A percentile compares a stretch with the other conserved stretches of the same genome.
phyloP scores from a whole-genome alignment of 2,888 invertebrate genomes.

The Baccha elongata region DNA sequence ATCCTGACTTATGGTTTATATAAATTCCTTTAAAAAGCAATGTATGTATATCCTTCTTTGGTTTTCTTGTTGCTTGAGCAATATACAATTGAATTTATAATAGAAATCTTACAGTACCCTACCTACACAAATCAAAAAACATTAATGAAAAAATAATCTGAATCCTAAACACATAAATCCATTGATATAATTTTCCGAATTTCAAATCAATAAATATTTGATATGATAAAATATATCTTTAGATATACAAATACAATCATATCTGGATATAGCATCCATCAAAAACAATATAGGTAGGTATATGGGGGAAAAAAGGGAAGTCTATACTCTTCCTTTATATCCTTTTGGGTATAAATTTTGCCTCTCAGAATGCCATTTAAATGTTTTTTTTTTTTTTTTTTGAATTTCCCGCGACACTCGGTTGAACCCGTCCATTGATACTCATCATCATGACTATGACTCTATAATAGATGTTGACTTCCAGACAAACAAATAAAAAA shows the following conservation, averaged over 20 bases:
- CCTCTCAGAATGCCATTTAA: constrained; percentile 32
- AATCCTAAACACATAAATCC: constrained; percentile 26
- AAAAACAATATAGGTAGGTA: constrained; percentile 7
- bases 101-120: too few species aligned
- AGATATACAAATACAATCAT: constrained; percentile 4
- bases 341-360: constrained; percentile 28
- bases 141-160: too few species aligned
- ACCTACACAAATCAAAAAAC: too few species aligned
- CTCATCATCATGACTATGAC: constrained; percentile 42
- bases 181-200: constrained; percentile 24
- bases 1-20: too few species aligned
- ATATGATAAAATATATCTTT: constrained; percentile 34
- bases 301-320: not conserved
- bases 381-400: constrained; percentile 32
- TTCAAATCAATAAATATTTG: constrained; percentile 51
- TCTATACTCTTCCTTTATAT: constrained; percentile 9
- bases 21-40: too few species aligned
- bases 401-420: constrained; percentile 30
- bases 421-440: constrained; percentile 53
- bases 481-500: constrained; percentile 44
- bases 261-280: constrained; percentile 16
- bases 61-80: too few species aligned
- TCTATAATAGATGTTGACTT: constrained; percentile 59
- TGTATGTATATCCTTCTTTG: too few species aligned
- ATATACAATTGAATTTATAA: too few species aligned